Percentiles rank a stretch among this genome's conserved stretches.
Conservation (phyloP, 2,888 invertebrate genomes). For the Eupithecia subumbrata region DNA sequence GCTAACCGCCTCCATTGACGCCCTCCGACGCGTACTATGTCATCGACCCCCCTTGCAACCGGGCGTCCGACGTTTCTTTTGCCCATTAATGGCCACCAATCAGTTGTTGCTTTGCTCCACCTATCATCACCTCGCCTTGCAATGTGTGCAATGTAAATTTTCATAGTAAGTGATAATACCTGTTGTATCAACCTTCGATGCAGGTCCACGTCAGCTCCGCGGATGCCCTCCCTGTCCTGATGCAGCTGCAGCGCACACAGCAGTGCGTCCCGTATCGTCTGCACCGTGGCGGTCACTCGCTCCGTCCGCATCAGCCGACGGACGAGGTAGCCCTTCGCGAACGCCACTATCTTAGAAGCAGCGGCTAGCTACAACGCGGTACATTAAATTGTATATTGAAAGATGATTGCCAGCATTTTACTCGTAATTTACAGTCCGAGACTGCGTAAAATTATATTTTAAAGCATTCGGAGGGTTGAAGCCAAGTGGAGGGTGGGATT, state of each 20-base stretch:
- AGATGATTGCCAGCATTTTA: background rate
- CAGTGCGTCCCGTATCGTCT: slow-evolving; percentile 91
- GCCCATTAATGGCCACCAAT: too few relatives aligned
- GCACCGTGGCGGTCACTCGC: slow-evolving; percentile 90
- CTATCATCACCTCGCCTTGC: too few relatives aligned
- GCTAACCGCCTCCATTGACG: too few relatives aligned
- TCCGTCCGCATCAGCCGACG: slow-evolving; percentile 92
- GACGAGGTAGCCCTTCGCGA: slow-evolving; percentile 90
- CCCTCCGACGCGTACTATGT: too few relatives aligned
- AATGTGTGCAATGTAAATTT: too few relatives aligned
- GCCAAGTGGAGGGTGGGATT: background rate
- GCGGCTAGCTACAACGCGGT: slow-evolving; percentile 76
- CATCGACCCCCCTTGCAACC: too few relatives aligned
- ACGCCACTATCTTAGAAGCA: slow-evolving; percentile 87
- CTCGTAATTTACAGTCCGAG: background rate
- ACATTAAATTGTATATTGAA: slow-evolving; percentile 62
- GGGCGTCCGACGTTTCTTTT: too few relatives aligned
- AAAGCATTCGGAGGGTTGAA: background rate
- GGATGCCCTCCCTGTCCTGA: slow-evolving; percentile 83
- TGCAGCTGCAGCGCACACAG: slow-evolving; percentile 90
- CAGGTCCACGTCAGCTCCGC: slow-evolving; percentile 87
- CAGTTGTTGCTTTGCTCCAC: too few relatives aligned
- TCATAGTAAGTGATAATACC: slow-evolving; percentile 54
- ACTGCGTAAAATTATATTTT: background rate
- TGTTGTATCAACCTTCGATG: slow-evolving; percentile 90